Evolutionary conservation across 2,113 vertebrate species (phyloP).

Genomic region (Sigmodon hispidus): DNA sequence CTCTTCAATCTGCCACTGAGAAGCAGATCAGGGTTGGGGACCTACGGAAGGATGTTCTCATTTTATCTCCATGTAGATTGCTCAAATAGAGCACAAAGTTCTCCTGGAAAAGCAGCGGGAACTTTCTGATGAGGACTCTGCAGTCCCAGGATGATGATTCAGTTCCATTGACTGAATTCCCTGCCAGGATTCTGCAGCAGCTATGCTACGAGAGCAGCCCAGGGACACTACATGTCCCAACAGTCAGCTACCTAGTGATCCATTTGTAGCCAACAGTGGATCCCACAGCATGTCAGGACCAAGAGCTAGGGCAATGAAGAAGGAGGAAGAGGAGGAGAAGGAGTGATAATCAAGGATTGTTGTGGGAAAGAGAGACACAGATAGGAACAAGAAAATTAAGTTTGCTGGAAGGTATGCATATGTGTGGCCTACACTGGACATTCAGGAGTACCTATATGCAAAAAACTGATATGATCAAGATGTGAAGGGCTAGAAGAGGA

Average conservation of each 20-base stretch:
- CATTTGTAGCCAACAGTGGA: neutral
- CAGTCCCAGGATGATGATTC: neutral
- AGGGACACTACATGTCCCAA: neutral
- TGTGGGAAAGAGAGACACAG: neutral
- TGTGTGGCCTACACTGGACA: neutral
- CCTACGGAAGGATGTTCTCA: neutral
- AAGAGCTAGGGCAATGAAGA: neutral
- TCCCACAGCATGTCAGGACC: neutral
- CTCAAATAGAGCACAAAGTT: neutral
- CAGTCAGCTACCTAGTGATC: neutral
- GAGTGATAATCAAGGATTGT: neutral
- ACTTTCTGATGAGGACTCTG: neutral
- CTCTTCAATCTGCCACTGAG: slow-evolving; percentile 25
- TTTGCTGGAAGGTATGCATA: neutral
- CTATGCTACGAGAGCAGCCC: neutral
- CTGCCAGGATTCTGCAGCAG: neutral
- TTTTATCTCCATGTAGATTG: slow-evolving; percentile 7
- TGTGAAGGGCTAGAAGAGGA: neutral
- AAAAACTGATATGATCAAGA: neutral
- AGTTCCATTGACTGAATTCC: neutral
- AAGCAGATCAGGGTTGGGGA: neutral
- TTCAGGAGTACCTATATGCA: neutral
- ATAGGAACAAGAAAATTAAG: neutral
- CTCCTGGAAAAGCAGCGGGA: neutral
- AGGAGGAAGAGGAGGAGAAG: slow-evolving; percentile 4